These are phyloP conservation scores for Rhagoletis zephyria DNA, from an alignment of 1,140 invertebrate species.

Conservation along the genomic window DNA sequence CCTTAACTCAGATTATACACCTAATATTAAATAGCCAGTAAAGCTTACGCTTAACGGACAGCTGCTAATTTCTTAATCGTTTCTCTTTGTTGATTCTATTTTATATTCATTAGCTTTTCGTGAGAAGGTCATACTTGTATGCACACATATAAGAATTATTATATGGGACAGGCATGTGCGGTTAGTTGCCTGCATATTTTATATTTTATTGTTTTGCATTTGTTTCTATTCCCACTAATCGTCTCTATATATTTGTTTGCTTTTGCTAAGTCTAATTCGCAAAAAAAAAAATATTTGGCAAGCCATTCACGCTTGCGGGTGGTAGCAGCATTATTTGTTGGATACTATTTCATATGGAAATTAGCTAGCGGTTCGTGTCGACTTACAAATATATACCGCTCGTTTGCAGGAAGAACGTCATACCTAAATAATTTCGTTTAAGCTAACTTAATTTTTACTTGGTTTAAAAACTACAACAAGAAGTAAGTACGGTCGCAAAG, in stretches of 20 bases:
- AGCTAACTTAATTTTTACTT: no score
- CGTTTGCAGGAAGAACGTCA: no score
- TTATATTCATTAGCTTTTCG: background rate
- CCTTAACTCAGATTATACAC: no score
- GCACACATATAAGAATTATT: background rate
- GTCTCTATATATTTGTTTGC: background rate
- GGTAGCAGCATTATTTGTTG: background rate
- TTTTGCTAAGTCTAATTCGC: background rate
- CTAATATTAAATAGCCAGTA: no score
- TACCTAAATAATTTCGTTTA: no score
- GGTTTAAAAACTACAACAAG: no score
- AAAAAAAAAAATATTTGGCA: background rate
- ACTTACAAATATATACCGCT: no score
- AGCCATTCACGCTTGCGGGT: background rate
- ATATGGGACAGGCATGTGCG: background rate
- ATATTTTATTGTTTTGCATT: background rate
- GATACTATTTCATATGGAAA: conserved; percentile 10
- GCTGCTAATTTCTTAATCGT: background rate
- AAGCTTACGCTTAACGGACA: no score
- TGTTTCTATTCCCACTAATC: background rate
- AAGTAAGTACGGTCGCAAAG: no score
- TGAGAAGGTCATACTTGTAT: background rate
- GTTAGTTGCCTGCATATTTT: background rate
- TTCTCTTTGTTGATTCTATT: background rate
- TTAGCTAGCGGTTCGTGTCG: background rate